Percentiles rank a stretch among this genome's conserved stretches.
Evolutionary conservation across 2,113 vertebrate genomes (phyloP).

Genomic region (Columbina picui): DNA sequence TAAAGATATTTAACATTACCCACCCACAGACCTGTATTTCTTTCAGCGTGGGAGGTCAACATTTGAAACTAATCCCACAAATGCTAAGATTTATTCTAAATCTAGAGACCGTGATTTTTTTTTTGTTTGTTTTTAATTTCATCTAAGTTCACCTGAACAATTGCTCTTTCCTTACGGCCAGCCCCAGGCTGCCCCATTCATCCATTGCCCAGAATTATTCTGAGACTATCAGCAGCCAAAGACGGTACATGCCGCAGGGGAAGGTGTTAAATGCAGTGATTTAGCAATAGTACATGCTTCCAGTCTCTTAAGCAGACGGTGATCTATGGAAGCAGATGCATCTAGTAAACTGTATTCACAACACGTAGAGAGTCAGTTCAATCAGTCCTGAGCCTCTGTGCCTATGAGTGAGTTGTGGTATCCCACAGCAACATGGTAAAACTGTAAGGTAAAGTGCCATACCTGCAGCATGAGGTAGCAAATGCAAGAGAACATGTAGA

Average conservation of each 20-base stretch:
- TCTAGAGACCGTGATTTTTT: neutral
- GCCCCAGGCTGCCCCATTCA: neutral
- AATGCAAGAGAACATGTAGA: neutral
- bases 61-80: conserved; percentile 15
- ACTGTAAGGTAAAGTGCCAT: neutral
- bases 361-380: neutral
- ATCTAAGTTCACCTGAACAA: neutral
- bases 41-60: conserved; percentile 43
- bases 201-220: neutral
- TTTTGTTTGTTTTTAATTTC: neutral
- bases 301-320: neutral
- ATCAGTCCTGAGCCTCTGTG: neutral
- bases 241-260: neutral
- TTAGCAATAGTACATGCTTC: neutral
- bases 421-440: neutral
- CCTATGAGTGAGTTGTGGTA: neutral
- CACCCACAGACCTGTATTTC: conserved; percentile 41
- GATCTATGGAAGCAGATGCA: neutral
- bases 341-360: neutral
- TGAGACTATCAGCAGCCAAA: neutral
- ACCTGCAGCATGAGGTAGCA: neutral
- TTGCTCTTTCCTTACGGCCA: neutral
- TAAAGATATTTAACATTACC: neutral
- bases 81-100: neutral
- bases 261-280: neutral